Evolutionary conservation across 2,797 vertebrate genomes (phyloP).

Genomic region (Acestrorhynchus altus): DNA sequence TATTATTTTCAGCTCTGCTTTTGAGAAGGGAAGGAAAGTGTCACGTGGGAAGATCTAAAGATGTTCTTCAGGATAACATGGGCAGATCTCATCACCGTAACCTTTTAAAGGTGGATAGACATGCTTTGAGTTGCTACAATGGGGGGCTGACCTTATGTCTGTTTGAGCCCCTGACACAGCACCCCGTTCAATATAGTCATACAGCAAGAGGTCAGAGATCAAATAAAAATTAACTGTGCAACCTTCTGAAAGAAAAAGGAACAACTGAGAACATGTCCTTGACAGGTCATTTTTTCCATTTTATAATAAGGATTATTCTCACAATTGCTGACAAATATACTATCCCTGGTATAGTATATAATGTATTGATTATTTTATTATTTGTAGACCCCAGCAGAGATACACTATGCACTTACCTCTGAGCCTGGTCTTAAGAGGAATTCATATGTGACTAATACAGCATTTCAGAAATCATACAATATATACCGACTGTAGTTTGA

Average conservation of each 20-base stretch:
- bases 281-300: not conserved
- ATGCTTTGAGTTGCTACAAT: slow-evolving; percentile 15
- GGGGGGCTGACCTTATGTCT: slow-evolving; percentile 24
- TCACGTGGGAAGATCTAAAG: slow-evolving; percentile 41
- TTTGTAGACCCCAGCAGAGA: no score
- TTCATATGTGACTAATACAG: no score
- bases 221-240: not conserved
- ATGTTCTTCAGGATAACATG: slow-evolving; percentile 38
- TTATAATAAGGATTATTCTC: slow-evolving; percentile 1
- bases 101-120: slow-evolving; percentile 34
- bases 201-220: slow-evolving; percentile 18
- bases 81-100: slow-evolving; percentile 39
- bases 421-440: no score
- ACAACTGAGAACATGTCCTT: no score
- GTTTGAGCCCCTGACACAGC: not conserved
- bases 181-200: slow-evolving; percentile 8
- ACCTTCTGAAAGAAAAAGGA: not conserved
- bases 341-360: no score
- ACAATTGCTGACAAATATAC: not conserved
- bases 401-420: no score
- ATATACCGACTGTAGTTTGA: no score
- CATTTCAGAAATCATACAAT: no score
- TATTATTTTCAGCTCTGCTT: slow-evolving; percentile 9
- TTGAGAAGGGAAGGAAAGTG: slow-evolving; percentile 32
- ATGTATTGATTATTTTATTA: no score